Evolutionary conservation across 2,888 invertebrate genomes (phyloP), one percentile per base, ranked within the genome.

Genomic region (Pseudanteris insignis): DNA sequence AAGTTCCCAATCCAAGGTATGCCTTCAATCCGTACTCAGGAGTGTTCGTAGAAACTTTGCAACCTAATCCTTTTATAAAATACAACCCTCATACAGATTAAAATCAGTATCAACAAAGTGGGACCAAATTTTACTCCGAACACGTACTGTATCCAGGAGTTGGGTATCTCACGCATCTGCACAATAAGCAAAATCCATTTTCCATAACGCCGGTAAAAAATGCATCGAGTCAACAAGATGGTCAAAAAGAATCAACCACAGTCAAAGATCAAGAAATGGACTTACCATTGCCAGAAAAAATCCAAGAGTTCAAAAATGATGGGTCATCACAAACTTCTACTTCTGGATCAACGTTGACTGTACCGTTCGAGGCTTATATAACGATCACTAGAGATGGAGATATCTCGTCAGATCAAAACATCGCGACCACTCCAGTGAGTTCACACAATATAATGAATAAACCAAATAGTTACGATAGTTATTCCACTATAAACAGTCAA

Each of bases 311-410:
- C 0, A 25, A 57, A 36, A n/a, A 33, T 13, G 25, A 15, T 14
- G 38, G 5, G 43, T 65, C 57, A 37, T 21, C 12, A 3, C 26
- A 26, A 9, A 9, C 18, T 6, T 13, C 44, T 0, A 34, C 46
- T 1, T 59, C 60, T 0, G 57, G 40, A n/a, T 72, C 76, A 0
- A n/a, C 76, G 2, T 65, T 78, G 7, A 72, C 75, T 0, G 67
- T 79, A 11, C 79, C 79, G 0, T 80, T 80, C 37, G 78, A 80
- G 30, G 79, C 79, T 0, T 64, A 70, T 13, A 76, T 80, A 10
- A 78, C 79, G 2, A 75, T 80, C 8, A 74, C 72, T 0, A 66
- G 73, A 11, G 73, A 74, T 12, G 55, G 28, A 12, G 0, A 32
- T 0, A 30, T 32, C n/a, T 21, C 37, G 2, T 15, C 44, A 2